Evolutionary conservation across 1,140 invertebrate genomes (phyloP).

Genomic region (Ridgeia piscesae): DNA sequence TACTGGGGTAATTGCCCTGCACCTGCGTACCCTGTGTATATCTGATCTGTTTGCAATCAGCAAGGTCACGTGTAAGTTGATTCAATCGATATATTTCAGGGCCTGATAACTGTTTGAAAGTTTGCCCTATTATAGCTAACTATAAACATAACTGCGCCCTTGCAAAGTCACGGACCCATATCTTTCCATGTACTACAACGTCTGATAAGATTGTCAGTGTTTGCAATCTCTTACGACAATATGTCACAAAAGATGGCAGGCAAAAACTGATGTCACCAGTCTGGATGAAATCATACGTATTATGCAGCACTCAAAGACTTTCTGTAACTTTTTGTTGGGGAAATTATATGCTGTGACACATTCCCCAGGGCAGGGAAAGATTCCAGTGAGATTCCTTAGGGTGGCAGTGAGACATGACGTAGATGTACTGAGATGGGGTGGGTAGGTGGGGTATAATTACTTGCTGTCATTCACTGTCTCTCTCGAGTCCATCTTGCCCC

Average conservation of each 20-base stretch:
- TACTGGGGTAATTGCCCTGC: too few relatives aligned
- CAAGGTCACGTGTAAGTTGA: background rate
- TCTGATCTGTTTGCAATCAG: background rate
- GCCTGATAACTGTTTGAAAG: background rate
- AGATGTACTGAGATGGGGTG: background rate
- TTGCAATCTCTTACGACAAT: background rate
- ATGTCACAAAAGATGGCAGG: background rate
- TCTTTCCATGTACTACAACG: background rate
- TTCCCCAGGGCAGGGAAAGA: background rate
- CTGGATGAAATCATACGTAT: background rate
- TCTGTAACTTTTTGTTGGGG: background rate
- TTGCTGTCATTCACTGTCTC: background rate
- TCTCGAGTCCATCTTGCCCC: background rate
- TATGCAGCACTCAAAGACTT: background rate
- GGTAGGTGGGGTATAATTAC: background rate
- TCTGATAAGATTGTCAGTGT: background rate
- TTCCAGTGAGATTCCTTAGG: background rate
- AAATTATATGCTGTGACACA: background rate
- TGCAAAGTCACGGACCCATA: background rate
- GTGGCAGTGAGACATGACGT: background rate
- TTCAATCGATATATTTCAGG: background rate
- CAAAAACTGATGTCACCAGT: background rate
- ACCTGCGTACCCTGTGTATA: background rate
- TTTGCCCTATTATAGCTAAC: background rate
- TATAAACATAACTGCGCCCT: too few relatives aligned